Percentiles rank a stretch among this genome's conserved stretches.
These are phyloP conservation scores for Peromyscus eremicus DNA, from an alignment of 2,797 vertebrate genomes.

Conservation along the genomic window DNA sequence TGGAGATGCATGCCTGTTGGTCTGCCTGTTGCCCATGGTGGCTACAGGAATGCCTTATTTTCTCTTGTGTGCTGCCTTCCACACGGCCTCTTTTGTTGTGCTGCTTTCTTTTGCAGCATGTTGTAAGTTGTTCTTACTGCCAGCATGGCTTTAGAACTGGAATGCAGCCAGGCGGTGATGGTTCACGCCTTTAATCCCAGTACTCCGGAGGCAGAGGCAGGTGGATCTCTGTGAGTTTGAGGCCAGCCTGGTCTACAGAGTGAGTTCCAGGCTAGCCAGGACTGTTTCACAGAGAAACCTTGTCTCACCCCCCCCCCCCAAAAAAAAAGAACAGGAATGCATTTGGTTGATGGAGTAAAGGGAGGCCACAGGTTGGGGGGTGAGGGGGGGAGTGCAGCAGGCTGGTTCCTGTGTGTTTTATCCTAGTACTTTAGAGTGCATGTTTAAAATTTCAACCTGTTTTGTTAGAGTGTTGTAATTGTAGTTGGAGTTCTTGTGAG, in stretches of 20 bases:
- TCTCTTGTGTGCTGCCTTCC: neutral
- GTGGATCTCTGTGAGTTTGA: no score
- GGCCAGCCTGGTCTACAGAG: no score
- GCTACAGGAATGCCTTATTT: neutral
- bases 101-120: neutral
- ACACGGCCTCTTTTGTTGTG: neutral
- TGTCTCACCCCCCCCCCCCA: no score
- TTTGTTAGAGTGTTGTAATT: neutral
- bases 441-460: neutral
- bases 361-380: neutral
- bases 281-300: no score
- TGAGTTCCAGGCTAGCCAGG: no score
- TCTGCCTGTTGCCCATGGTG: neutral
- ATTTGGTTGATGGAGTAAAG: neutral
- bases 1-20: neutral
- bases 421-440: neutral
- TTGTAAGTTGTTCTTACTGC: neutral
- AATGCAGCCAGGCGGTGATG: neutral
- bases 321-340: neutral
- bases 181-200: no score
- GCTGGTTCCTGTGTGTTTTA: no score
- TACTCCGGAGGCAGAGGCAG: no score
- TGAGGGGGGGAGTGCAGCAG: neutral
- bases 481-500: neutral
- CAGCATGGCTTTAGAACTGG: neutral